These are phyloP conservation scores for Pseudochirops cupreus DNA, from an alignment of 2,797 vertebrate species.

Conservation along the genomic window DNA sequence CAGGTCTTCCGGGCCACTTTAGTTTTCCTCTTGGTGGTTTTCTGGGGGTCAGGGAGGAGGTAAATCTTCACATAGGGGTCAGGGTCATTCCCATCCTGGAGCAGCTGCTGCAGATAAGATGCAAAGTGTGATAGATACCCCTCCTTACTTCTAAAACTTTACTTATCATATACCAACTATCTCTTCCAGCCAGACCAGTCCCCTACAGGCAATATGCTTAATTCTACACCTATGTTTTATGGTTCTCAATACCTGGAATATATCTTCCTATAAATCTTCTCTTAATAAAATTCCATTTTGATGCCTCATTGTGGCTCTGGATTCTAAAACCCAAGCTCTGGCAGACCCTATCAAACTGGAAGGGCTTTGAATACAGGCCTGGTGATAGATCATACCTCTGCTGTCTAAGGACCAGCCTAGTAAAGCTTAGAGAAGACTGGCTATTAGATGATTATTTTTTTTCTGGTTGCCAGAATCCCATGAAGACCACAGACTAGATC, in stretches of 20 bases:
- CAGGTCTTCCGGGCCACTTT: constrained; percentile 97
- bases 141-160: not conserved
- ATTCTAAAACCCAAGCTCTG: not conserved
- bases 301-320: not conserved
- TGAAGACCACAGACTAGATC: not conserved
- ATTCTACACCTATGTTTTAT: not conserved
- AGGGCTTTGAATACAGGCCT: not conserved
- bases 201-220: not conserved
- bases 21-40: constrained; percentile 98
- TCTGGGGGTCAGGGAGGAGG: constrained; percentile 96
- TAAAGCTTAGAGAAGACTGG: not conserved
- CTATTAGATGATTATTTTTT: not conserved
- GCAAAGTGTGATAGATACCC: not conserved
- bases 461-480: not conserved
- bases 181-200: not conserved
- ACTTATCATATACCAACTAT: not conserved
- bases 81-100: constrained; percentile 96
- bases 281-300: not conserved
- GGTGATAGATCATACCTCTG: not conserved
- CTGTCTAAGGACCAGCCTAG: not conserved
- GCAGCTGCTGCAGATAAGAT: constrained; percentile 86
- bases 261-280: not conserved
- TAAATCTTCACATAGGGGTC: constrained; percentile 99
- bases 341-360: not conserved
- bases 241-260: not conserved